Percentiles rank a stretch among this genome's conserved stretches.
These are phyloP conservation scores for Sula dactylatra DNA, from an alignment of 2,113 vertebrate genomes.

Conservation along the genomic window DNA sequence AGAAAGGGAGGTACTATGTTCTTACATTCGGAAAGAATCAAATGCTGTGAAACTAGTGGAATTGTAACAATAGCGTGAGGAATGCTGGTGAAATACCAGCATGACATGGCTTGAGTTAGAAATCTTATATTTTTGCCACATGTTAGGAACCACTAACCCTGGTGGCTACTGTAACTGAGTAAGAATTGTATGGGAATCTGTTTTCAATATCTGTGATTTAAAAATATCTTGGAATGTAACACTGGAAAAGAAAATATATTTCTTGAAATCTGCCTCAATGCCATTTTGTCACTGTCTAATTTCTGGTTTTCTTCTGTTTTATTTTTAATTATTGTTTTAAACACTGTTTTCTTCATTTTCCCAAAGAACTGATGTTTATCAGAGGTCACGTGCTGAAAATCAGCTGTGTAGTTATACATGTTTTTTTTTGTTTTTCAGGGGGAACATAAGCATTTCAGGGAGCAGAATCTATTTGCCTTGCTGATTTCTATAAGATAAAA, in stretches of 20 bases:
- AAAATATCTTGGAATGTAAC: slow-evolving; percentile 55
- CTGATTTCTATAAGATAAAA: background rate
- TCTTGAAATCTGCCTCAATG: slow-evolving; percentile 17
- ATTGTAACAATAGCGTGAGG: slow-evolving; percentile 47
- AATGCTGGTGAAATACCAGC: slow-evolving; percentile 50
- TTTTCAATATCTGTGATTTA: slow-evolving; percentile 48
- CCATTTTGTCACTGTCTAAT: background rate
- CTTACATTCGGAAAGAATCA: background rate
- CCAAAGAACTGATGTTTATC: background rate
- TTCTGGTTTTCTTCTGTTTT: background rate
- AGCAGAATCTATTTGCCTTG: background rate
- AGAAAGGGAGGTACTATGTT: background rate
- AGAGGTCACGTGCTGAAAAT: background rate
- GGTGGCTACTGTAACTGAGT: slow-evolving; percentile 51
- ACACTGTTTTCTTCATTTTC: background rate
- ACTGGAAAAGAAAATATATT: slow-evolving; percentile 32
- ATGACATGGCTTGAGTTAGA: slow-evolving; percentile 38
- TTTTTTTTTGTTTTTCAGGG: background rate
- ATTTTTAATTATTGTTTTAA: background rate
- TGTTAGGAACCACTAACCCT: slow-evolving; percentile 38
- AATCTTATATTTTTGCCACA: slow-evolving; percentile 41
- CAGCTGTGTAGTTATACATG: background rate
- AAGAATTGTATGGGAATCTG: slow-evolving; percentile 51
- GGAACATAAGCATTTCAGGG: background rate
- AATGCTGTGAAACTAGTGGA: background rate